A percentile compares a stretch with the other conserved stretches of the same genome.
Evolutionary conservation across 2,888 invertebrate species (phyloP).

Genomic region (Scaptomyza caliginosa): DNA sequence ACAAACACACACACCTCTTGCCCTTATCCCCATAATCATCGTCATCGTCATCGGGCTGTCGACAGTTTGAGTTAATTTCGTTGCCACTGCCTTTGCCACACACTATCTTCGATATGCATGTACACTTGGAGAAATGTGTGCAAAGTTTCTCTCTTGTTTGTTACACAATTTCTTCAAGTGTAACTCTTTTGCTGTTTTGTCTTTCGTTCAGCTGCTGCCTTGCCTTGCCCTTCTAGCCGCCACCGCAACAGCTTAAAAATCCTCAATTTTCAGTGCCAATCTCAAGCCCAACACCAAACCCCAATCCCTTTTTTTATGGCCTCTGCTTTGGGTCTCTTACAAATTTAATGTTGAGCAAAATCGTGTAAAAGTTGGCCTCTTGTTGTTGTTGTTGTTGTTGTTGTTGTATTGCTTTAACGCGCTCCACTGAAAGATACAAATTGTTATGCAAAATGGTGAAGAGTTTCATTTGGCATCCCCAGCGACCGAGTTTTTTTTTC

Average conservation of each 20-base stretch:
- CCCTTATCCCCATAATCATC: conserved; percentile 3
- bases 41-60: conserved; percentile 50
- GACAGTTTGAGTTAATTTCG: conserved; percentile 77
- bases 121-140: neutral
- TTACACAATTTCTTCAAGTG: neutral
- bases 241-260: neutral
- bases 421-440: conserved; percentile 79
- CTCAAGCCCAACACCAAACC: conserved; percentile 44
- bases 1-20: conserved; percentile 1
- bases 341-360: conserved; percentile 74
- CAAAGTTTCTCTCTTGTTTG: too few relatives aligned
- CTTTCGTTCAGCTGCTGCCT: conserved; percentile 15
- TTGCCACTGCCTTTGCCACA: conserved; percentile 57
- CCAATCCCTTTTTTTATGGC: conserved; percentile 63
- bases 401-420: conserved; percentile 69
- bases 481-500: conserved; percentile 53
- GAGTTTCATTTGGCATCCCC: conserved; percentile 74
- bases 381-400: conserved; percentile 20
- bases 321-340: conserved; percentile 30
- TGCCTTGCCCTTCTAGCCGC: neutral
- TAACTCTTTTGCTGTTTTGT: neutral
- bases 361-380: conserved; percentile 74
- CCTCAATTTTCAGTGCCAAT: conserved; percentile 26
- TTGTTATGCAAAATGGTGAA: conserved; percentile 80
- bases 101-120: neutral